phyloP scores from a whole-genome alignment of 2,797 vertebrate genomes.

The Limosa lapponica region DNA sequence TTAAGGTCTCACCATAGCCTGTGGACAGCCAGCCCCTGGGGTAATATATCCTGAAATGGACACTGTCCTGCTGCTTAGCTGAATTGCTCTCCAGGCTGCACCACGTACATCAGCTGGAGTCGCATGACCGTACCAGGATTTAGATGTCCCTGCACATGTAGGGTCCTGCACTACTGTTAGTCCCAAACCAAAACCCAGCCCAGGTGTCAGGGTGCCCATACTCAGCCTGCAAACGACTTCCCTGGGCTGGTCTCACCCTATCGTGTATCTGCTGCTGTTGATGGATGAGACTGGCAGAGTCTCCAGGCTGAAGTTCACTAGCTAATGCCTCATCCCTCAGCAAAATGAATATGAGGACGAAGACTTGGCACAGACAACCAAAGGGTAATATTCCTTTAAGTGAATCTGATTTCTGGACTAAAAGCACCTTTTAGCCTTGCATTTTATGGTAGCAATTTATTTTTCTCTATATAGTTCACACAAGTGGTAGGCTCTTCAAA shows the following conservation, averaged over 20 bases:
- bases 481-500: slow-evolving; percentile 12
- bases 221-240: not conserved
- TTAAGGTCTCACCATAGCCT: not conserved
- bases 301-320: not conserved
- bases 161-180: not conserved
- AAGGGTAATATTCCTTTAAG: not conserved
- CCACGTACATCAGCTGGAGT: not conserved
- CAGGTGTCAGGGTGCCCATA: not conserved
- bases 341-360: slow-evolving; percentile 1
- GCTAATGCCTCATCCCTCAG: not conserved
- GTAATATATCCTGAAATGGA: not conserved
- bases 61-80: not conserved
- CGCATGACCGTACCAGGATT: rapidly evolving
- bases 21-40: not conserved
- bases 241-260: not conserved
- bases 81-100: not conserved
- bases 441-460: slow-evolving; percentile 24
- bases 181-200: not conserved
- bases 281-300: not conserved
- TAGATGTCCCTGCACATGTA: not conserved
- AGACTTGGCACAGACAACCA: not conserved
- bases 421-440: slow-evolving; percentile 23
- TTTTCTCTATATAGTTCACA: slow-evolving; percentile 22
- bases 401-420: slow-evolving; percentile 37
- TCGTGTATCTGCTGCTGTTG: not conserved